Percentiles rank a stretch among this genome's conserved stretches.
phyloP scores from a whole-genome alignment of 1,140 invertebrate species.

The Cherax destructor region DNA sequence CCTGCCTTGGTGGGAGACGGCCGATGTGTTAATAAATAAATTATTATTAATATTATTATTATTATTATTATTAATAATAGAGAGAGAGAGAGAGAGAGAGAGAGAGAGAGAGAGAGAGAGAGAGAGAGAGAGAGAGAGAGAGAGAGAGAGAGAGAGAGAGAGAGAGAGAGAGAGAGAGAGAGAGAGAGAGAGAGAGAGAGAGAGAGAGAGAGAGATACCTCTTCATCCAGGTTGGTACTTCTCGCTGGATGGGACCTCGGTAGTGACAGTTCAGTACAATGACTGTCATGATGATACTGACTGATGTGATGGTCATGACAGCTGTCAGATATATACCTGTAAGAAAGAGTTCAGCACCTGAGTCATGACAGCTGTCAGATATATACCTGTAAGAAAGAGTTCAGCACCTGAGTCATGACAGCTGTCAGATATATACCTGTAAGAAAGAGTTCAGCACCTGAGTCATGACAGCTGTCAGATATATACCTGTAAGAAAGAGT shows the following conservation, averaged over 20 bases:
- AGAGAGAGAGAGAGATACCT: slow-evolving; percentile 66
- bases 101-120: slow-evolving; percentile 18
- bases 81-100: slow-evolving; percentile 23
- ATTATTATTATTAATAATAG: too few relatives aligned
- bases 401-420: too few relatives aligned
- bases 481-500: too few relatives aligned
- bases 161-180: slow-evolving; percentile 3
- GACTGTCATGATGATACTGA: slow-evolving; percentile 78
- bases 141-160: not conserved
- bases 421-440: too few relatives aligned
- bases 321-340: slow-evolving; percentile 45
- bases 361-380: too few relatives aligned
- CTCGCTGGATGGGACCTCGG: slow-evolving; percentile 77
- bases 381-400: too few relatives aligned
- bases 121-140: slow-evolving; percentile 11
- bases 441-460: too few relatives aligned
- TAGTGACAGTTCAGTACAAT: slow-evolving; percentile 80
- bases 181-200: slow-evolving; percentile 13
- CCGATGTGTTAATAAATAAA: too few relatives aligned
- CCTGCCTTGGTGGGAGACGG: too few relatives aligned
- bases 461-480: too few relatives aligned
- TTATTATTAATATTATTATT: too few relatives aligned
- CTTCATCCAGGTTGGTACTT: slow-evolving; percentile 77
- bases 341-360: too few relatives aligned
- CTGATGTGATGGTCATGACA: slow-evolving; percentile 78